Evolutionary conservation across 2,888 invertebrate species (phyloP).

Genomic region (Galeruca laticollis): DNA sequence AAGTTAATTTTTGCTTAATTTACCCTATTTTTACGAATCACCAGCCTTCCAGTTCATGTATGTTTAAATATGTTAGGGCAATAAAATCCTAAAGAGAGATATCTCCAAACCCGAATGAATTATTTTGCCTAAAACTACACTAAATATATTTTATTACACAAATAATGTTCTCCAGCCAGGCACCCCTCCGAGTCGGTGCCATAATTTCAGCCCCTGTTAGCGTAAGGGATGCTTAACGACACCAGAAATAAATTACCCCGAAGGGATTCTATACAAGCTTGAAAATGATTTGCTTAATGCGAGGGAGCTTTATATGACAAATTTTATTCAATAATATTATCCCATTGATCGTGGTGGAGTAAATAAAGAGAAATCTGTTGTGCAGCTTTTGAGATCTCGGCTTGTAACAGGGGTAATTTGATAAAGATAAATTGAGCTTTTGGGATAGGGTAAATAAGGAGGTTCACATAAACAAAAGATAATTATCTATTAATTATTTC

Average conservation of each 20-base stretch:
- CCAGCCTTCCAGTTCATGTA: no score
- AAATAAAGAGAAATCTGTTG: slow-evolving; percentile 50
- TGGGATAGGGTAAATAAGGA: slow-evolving; percentile 32
- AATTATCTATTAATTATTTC: no score
- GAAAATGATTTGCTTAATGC: slow-evolving; percentile 60
- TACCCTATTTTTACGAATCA: no score
- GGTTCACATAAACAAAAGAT: slow-evolving; percentile 34
- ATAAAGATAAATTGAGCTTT: slow-evolving; percentile 41
- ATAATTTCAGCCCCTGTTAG: slow-evolving; percentile 56
- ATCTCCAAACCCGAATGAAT: slow-evolving; percentile 27
- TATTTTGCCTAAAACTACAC: slow-evolving; percentile 23
- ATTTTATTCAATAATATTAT: slow-evolving; percentile 56
- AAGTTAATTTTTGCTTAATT: no score
- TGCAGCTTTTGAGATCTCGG: slow-evolving; percentile 20
- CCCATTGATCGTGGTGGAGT: slow-evolving; percentile 46
- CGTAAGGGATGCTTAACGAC: slow-evolving; percentile 57
- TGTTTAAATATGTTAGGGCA: no score
- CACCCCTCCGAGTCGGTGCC: slow-evolving; percentile 51
- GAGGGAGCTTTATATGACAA: slow-evolving; percentile 57
- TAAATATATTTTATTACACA: slow-evolving; percentile 46
- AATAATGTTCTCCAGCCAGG: slow-evolving; percentile 46
- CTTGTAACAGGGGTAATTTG: slow-evolving; percentile 36
- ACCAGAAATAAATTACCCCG: slow-evolving; percentile 56
- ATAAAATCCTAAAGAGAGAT: neutral
- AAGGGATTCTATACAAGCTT: slow-evolving; percentile 58